Percentiles rank a stretch among this genome's conserved stretches.
Conservation (phyloP, 37 sponge, comb jelly and placozoan species). For the Geodia barretti region DNA sequence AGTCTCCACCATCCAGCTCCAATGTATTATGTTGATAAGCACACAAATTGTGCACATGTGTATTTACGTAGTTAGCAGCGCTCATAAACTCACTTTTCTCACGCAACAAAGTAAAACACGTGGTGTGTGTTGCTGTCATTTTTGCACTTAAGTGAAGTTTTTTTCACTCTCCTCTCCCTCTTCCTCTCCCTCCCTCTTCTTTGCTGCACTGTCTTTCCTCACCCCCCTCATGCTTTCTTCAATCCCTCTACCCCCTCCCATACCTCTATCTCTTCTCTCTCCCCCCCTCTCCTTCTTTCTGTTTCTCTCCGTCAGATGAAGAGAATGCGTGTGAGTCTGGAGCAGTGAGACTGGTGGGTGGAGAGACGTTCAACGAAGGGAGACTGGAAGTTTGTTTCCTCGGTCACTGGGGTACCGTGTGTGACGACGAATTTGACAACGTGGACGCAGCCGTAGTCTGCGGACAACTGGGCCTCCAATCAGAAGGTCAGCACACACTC, state of each 20-base stretch:
- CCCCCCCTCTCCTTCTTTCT: background rate
- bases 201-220: background rate
- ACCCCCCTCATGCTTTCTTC: background rate
- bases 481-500: background rate
- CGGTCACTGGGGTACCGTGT: slow-evolving; percentile 9
- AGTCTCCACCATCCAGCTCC: no score
- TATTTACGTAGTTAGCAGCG: no score
- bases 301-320: background rate
- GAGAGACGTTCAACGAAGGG: background rate
- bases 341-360: background rate
- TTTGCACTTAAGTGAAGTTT: background rate
- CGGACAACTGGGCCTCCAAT: slow-evolving; percentile 2
- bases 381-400: background rate
- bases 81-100: no score
- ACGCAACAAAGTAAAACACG: no score
- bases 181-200: background rate
- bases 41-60: no score
- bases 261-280: background rate
- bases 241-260: background rate
- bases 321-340: background rate
- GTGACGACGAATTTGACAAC: background rate
- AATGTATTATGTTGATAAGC: no score
- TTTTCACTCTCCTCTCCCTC: background rate
- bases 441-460: slow-evolving; percentile 3
- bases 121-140: no score